phyloP scores from a whole-genome alignment of 2,888 invertebrate genomes.

The Drosophila atripex region DNA sequence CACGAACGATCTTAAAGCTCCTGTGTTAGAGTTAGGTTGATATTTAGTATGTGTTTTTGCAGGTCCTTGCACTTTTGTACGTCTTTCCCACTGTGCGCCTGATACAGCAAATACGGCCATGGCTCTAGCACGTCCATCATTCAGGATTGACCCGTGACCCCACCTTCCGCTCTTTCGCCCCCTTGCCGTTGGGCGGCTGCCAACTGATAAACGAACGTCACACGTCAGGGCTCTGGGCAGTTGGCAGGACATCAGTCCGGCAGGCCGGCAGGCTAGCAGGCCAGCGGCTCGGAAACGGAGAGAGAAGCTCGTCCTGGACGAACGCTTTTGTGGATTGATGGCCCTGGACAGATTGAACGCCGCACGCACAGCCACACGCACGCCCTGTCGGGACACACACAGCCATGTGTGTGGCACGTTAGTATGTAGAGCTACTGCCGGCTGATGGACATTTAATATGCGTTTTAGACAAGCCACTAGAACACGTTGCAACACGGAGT shows the following conservation, averaged over 20 bases:
- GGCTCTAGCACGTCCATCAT: conserved; percentile 23
- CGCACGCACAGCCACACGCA: conserved; percentile 30
- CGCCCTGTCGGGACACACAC: neutral
- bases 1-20: neutral
- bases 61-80: neutral
- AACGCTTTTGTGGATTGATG: conserved; percentile 69
- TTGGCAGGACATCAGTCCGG: conserved; percentile 13
- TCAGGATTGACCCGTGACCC: conserved; percentile 13
- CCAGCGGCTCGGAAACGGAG: conserved; percentile 7
- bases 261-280: conserved; percentile 2
- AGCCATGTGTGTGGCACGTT: neutral
- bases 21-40: neutral
- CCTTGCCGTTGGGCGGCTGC: conserved; percentile 43
- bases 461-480: conserved; percentile 66
- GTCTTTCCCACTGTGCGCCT: conserved; percentile 14
- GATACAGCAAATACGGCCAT: conserved; percentile 8
- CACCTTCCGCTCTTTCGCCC: conserved; percentile 5
- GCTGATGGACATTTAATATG: conserved; percentile 73
- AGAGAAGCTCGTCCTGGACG: conserved; percentile 33
- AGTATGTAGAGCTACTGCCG: conserved; percentile 18
- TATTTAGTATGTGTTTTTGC: neutral
- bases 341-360: conserved; percentile 59
- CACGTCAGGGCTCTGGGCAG: conserved; percentile 61
- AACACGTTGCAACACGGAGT: conserved; percentile 11
- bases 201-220: conserved; percentile 76